Percentiles rank a stretch among this genome's conserved stretches.
Conservation (phyloP, 2,797 vertebrate genomes). For the Leontocebus nigricollis region DNA sequence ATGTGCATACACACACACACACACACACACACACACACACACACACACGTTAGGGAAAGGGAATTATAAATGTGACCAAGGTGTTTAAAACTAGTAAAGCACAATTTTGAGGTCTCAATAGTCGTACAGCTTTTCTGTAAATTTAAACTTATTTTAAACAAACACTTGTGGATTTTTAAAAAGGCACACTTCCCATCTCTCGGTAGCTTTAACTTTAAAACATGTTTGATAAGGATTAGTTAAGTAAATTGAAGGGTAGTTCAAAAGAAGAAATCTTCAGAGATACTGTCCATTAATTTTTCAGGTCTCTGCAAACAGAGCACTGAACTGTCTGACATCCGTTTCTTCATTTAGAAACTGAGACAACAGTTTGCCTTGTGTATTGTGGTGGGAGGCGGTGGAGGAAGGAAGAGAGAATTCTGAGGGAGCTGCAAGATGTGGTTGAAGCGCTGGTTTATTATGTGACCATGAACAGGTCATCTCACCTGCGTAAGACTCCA, state of each 20-base stretch:
- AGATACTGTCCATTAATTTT: background rate
- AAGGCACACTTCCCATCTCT: background rate
- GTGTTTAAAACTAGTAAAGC: background rate
- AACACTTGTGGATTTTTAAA: background rate
- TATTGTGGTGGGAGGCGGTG: background rate
- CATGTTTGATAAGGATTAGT: conserved; percentile 4
- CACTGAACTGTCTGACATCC: background rate
- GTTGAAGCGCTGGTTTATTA: background rate
- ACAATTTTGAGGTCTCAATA: background rate
- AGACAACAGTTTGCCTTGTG: background rate
- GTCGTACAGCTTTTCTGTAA: conserved; percentile 8
- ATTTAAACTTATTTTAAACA: conserved; percentile 1
- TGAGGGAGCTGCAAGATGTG: background rate
- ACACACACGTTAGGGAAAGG: background rate
- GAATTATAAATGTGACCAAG: background rate
- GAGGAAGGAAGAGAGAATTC: background rate
- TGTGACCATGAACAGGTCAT: background rate
- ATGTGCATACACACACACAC: background rate
- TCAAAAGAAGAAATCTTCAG: conserved; percentile 3
- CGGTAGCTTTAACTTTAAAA: conserved; percentile 36
- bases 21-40: background rate
- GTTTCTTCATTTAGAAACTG: background rate
- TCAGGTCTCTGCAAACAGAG: background rate
- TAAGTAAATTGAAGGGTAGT: conserved; percentile 1
- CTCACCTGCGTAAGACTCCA: background rate